Evolutionary conservation across 2,113 vertebrate species (phyloP).

Genomic region (Pelobates fuscus): DNA sequence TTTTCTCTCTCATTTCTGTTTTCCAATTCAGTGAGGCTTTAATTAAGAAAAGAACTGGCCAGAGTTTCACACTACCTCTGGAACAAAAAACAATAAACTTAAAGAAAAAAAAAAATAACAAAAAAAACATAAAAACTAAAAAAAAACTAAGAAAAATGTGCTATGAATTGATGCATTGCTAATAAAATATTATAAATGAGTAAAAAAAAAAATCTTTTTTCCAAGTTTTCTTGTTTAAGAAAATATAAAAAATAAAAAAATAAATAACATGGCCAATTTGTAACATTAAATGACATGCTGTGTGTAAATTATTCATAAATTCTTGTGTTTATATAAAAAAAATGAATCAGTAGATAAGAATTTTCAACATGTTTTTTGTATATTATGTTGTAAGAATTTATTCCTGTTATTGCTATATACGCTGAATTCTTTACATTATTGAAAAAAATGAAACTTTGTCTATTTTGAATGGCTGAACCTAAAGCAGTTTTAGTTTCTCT

Average conservation of each 20-base stretch:
- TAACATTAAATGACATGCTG: constrained; percentile 79
- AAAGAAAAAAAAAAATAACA: constrained; percentile 20
- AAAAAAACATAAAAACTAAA: constrained; percentile 1
- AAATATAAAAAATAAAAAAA: constrained; percentile 65
- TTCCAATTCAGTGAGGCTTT: constrained; percentile 73
- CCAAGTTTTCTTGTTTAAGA: constrained; percentile 73
- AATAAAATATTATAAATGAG: constrained; percentile 69
- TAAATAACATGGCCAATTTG: constrained; percentile 81
- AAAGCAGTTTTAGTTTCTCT: constrained; percentile 82
- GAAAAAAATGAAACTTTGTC: constrained; percentile 75
- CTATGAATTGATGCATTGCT: constrained; percentile 73
- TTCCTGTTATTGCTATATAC: constrained; percentile 81
- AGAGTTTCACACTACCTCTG: constrained; percentile 76
- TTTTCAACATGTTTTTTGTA: constrained; percentile 78
- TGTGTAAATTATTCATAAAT: constrained; percentile 84
- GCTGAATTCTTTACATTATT: constrained; percentile 83
- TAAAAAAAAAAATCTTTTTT: constrained; percentile 66
- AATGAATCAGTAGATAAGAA: constrained; percentile 77
- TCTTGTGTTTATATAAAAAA: constrained; percentile 81
- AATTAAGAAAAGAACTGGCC: constrained; percentile 69
- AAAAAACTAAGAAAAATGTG: constrained; percentile 57
- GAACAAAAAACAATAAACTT: constrained; percentile 55
- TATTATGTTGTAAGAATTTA: constrained; percentile 87
- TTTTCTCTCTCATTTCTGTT: constrained; percentile 60
- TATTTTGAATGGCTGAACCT: constrained; percentile 86